phyloP scores from a whole-genome alignment of 2,888 invertebrate species.

The Onchidella celtica region DNA sequence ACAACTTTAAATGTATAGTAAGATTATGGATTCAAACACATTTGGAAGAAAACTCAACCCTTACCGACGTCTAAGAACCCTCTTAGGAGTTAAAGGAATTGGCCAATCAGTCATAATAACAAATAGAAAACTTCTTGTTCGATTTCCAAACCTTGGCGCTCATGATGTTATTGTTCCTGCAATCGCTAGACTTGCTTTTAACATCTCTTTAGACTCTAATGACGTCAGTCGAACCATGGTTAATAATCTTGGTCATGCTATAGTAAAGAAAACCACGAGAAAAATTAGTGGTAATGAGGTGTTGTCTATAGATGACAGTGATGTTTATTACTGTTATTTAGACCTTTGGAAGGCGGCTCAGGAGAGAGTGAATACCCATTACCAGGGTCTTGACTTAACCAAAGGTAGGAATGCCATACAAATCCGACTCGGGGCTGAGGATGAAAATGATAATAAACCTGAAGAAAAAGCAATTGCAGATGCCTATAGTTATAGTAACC shows the following conservation, averaged over 20 bases:
- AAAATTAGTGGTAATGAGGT: no score
- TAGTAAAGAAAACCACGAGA: not conserved
- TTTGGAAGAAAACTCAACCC: slow-evolving; percentile 12
- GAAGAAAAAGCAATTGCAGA: no score
- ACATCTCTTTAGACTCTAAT: no score
- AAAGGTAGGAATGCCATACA: no score
- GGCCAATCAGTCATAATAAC: not conserved
- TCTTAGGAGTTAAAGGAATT: not conserved
- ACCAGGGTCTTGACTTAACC: slow-evolving; percentile 1
- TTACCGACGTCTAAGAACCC: no score
- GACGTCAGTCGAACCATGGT: slow-evolving; percentile 8
- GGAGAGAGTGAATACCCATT: not conserved
- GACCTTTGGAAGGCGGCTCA: not conserved
- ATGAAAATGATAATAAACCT: no score
- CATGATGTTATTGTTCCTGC: no score
- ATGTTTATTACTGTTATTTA: not conserved
- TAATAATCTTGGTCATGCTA: not conserved
- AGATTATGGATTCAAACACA: no score
- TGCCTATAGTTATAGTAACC: slow-evolving; percentile 12
- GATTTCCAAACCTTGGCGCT: not conserved
- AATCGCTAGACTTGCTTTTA: no score
- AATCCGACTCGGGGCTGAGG: no score
- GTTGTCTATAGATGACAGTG: no score
- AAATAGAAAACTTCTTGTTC: slow-evolving; percentile 2
- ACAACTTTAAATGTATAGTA: no score